Percentiles rank a stretch among this genome's conserved stretches.
phyloP scores from a whole-genome alignment of 2,113 vertebrate species.

The Syrmaticus mikado region DNA sequence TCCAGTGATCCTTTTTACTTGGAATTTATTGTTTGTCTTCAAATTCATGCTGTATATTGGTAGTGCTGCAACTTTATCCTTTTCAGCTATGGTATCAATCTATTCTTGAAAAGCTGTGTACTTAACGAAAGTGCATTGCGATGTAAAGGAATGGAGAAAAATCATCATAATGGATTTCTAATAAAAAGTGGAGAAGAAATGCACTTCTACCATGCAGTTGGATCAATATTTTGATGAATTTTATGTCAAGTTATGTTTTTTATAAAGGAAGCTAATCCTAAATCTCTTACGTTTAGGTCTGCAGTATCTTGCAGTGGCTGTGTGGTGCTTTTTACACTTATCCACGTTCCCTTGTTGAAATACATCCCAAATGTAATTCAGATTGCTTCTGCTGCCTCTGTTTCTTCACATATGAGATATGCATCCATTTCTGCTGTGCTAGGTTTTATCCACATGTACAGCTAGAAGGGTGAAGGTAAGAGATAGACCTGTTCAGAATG shows the following conservation, averaged over 20 bases:
- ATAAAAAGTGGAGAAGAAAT: background rate
- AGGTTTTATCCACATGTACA: background rate
- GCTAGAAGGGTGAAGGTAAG: background rate
- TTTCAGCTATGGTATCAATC: background rate
- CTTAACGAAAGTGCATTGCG: background rate
- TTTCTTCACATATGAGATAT: background rate
- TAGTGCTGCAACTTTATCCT: background rate
- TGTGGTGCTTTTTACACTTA: background rate
- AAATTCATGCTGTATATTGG: background rate
- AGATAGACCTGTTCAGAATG: background rate
- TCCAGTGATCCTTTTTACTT: constrained; percentile 13
- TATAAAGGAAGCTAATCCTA: background rate
- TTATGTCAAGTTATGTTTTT: background rate
- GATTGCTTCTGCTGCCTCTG: background rate
- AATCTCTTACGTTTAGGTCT: background rate
- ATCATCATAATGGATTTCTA: background rate
- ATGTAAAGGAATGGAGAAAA: background rate
- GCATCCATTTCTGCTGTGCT: background rate
- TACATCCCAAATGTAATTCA: rapidly evolving
- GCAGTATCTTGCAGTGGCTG: background rate
- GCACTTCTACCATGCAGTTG: background rate
- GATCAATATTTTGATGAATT: background rate
- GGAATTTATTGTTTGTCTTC: background rate
- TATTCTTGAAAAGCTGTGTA: background rate
- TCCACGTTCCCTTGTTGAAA: background rate